Conservation (phyloP, 2,113 vertebrate genomes). For the Lasiurus cinereus region DNA sequence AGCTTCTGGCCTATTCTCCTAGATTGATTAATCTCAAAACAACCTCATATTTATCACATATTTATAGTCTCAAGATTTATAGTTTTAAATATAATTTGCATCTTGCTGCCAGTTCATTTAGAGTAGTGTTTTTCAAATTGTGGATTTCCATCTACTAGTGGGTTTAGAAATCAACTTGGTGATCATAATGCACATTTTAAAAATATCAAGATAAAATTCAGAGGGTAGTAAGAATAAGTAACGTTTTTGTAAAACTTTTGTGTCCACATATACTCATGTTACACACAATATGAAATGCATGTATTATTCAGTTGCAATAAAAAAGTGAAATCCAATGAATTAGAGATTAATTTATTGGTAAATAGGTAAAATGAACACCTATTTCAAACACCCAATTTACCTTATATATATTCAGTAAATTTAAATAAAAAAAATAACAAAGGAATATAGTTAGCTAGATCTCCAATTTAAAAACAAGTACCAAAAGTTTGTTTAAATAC, state of each 20-base stretch:
- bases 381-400: conserved; percentile 57
- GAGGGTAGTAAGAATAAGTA: background rate
- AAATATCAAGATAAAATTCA: background rate
- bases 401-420: conserved; percentile 45
- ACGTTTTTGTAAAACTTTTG: background rate
- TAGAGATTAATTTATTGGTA: conserved; percentile 63
- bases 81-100: conserved; percentile 22
- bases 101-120: conserved; percentile 14
- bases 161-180: background rate
- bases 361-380: conserved; percentile 50
- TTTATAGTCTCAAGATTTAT: conserved; percentile 5
- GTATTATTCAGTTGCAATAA: conserved; percentile 31
- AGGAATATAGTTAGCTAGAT: conserved; percentile 16
- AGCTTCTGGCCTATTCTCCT: background rate
- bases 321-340: conserved; percentile 60
- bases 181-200: background rate
- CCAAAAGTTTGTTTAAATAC: conserved; percentile 29
- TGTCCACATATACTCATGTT: background rate
- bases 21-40: background rate
- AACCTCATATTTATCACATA: background rate
- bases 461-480: conserved; percentile 54
- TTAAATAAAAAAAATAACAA: conserved; percentile 49
- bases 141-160: background rate
- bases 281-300: conserved; percentile 29
- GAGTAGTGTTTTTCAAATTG: conserved; percentile 21